Percentiles rank a stretch among this genome's conserved stretches.
These are phyloP conservation scores for Burhinus oedicnemus DNA, from an alignment of 2,113 vertebrate species.

Conservation along the genomic window DNA sequence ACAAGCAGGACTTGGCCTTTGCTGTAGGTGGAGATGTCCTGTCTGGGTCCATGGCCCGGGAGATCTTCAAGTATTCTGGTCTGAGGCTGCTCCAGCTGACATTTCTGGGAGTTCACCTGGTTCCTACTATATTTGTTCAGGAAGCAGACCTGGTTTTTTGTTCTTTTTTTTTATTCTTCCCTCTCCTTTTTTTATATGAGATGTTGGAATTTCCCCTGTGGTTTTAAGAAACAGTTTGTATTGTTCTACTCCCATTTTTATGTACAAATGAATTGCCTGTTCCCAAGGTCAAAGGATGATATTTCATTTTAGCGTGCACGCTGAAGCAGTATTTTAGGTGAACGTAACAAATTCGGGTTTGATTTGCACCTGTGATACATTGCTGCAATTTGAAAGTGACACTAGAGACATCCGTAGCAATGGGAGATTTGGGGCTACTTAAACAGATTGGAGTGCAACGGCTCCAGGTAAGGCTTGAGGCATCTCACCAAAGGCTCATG, in stretches of 20 bases:
- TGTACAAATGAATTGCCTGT: not conserved
- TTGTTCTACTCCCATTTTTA: not conserved
- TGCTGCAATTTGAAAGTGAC: not conserved
- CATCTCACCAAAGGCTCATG: not conserved
- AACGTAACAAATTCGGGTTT: not conserved
- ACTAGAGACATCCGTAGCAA: not conserved
- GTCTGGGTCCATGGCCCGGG: not conserved
- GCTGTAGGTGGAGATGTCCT: not conserved
- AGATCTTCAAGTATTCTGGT: not conserved
- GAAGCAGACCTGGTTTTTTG: too few species aligned
- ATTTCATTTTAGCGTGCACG: rapidly evolving
- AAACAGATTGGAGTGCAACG: too few species aligned
- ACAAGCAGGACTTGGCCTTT: not conserved
- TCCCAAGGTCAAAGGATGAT: not conserved
- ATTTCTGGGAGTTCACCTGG: not conserved
- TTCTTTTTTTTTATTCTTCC: not conserved
- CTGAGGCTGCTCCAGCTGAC: not conserved
- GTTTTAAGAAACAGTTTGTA: not conserved
- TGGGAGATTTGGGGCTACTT: not conserved
- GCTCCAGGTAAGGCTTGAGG: not conserved
- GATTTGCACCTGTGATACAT: not conserved
- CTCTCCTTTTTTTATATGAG: not conserved
- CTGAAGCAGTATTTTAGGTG: not conserved
- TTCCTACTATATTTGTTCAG: not conserved
- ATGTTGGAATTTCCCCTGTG: not conserved